A percentile compares a stretch with the other conserved stretches of the same genome.
phyloP scores from a whole-genome alignment of 2,888 invertebrate genomes.

The Oxystoma pomonae region DNA sequence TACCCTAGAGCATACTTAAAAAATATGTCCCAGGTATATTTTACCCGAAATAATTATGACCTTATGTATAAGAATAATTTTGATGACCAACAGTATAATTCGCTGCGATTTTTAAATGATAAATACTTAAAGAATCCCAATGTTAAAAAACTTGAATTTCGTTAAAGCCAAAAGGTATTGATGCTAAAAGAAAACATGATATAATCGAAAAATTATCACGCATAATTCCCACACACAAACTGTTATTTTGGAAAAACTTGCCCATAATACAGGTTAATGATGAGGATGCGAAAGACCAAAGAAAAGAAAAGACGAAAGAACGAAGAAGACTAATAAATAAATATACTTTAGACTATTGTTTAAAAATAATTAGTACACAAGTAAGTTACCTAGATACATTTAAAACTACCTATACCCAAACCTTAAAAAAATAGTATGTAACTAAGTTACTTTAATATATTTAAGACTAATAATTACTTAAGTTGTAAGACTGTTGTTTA shows the following conservation, averaged over 20 bases:
- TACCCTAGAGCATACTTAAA: conserved; percentile 7
- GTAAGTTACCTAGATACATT: no score
- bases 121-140: conserved; percentile 3
- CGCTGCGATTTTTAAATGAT: neutral
- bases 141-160: conserved; percentile 7
- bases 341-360: neutral
- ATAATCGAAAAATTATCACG: conserved; percentile 7
- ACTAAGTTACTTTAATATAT: no score
- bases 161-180: conserved; percentile 7
- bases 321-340: neutral
- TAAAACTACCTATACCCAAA: no score
- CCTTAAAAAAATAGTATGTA: no score
- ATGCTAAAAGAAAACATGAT: conserved; percentile 4
- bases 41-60: conserved; percentile 3
- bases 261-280: neutral
- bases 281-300: neutral
- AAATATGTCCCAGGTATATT: conserved; percentile 6
- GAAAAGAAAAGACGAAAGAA: neutral
- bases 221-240: neutral
- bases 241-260: conserved; percentile 2
- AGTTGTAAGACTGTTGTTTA: no score
- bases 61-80: conserved; percentile 4
- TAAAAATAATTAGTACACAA: neutral
- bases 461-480: no score
- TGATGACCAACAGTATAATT: conserved; percentile 3